Conservation (phyloP, 2,888 invertebrate species). For the Cheilosia variabilis region DNA sequence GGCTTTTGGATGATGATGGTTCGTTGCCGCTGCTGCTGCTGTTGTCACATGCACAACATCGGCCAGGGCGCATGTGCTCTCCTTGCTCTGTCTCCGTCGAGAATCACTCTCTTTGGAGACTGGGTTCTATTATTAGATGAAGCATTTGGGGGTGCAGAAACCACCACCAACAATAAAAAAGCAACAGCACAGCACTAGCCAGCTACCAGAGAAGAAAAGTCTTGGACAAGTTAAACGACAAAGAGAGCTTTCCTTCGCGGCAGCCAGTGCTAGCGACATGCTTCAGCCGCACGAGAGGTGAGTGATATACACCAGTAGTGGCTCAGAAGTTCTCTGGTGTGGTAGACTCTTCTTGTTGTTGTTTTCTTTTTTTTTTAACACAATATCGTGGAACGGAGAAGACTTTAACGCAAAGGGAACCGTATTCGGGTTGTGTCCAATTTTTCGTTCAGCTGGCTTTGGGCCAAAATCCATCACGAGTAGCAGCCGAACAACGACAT, state of each 20-base stretch:
- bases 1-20: slow-evolving; percentile 70
- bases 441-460: slow-evolving; percentile 42
- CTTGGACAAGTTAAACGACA: slow-evolving; percentile 73
- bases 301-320: slow-evolving; percentile 58
- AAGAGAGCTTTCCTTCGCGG: slow-evolving; percentile 66
- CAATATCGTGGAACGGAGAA: slow-evolving; percentile 26
- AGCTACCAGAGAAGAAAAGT: slow-evolving; percentile 62
- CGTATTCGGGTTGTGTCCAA: slow-evolving; percentile 42
- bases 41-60: slow-evolving; percentile 43
- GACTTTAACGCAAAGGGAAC: slow-evolving; percentile 51
- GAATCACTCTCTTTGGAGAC: slow-evolving; percentile 64
- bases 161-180: slow-evolving; percentile 25
- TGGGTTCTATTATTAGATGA: slow-evolving; percentile 67
- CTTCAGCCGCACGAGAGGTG: slow-evolving; percentile 46
- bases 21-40: slow-evolving; percentile 28
- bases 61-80: slow-evolving; percentile 61
- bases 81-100: neutral
- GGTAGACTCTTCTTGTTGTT: slow-evolving; percentile 34
- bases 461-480: slow-evolving; percentile 53
- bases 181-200: neutral
- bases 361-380: slow-evolving; percentile 1
- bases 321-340: slow-evolving; percentile 71
- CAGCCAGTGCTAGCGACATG: slow-evolving; percentile 3
- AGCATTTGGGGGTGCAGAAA: slow-evolving; percentile 63
- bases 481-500: slow-evolving; percentile 26